Conservation (phyloP, 2,888 invertebrate species). For the Mesorhabditis belari region DNA sequence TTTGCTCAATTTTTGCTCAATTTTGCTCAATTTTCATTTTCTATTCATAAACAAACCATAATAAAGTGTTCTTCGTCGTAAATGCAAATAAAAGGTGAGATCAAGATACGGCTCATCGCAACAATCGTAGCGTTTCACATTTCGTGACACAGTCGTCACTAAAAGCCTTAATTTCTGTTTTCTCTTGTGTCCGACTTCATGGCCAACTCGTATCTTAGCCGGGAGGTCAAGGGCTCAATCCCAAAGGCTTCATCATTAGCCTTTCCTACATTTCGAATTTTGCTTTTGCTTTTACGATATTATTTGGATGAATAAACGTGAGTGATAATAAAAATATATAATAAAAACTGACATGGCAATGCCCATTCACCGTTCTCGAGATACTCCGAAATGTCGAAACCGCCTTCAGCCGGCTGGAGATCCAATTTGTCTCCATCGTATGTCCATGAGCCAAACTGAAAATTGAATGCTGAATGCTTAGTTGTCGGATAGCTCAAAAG, state of each 20-base stretch:
- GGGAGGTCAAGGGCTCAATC: too few species aligned
- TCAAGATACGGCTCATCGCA: conserved; percentile 90
- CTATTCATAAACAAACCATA: conserved; percentile 42
- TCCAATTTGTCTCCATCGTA: conserved; percentile 84
- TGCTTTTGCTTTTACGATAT: too few species aligned
- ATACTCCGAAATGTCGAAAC: conserved; percentile 51
- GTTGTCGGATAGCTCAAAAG: too few species aligned
- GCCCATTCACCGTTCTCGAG: conserved; percentile 52
- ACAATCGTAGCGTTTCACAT: conserved; percentile 69
- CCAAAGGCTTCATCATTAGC: too few species aligned
- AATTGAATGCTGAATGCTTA: not conserved
- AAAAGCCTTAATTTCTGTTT: too few species aligned
- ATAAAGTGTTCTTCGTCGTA: conserved; percentile 61
- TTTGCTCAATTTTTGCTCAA: too few species aligned
- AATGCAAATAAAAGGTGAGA: conserved; percentile 88
- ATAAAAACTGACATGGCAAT: conserved; percentile 42
- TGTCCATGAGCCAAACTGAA: conserved; percentile 68
- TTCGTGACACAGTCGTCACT: conserved; percentile 49
- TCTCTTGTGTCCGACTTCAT: too few species aligned
- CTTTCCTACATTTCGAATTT: too few species aligned
- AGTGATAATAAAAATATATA: too few species aligned
- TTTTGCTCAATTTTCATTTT: too few species aligned
- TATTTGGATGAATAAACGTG: too few species aligned
- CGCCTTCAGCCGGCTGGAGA: conserved; percentile 60
- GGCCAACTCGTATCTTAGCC: too few species aligned